Evolutionary conservation across 2,888 invertebrate genomes (phyloP), one percentile per base, ranked within the genome.

Genomic region (Apamea sordens): DNA sequence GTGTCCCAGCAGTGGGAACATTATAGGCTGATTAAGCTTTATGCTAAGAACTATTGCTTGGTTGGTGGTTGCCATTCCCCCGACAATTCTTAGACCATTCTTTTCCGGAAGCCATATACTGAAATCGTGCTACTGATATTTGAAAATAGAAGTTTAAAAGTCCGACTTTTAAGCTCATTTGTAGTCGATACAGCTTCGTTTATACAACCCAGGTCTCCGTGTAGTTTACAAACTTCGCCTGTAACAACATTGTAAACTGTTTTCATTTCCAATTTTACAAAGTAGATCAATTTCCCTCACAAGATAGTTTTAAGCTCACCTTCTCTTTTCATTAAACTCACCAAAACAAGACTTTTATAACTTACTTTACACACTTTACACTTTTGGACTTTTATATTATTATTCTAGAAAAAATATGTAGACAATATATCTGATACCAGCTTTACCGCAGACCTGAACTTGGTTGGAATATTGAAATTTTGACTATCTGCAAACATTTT

Each of bases 401-500:
- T 83, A 32, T 68, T 68, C 21, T 41, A 50, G 36, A 70, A 79
- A 72, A 83, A 74, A 68, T 77, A 70, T 77, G 53, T 82, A 41
- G 32, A 67, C 50, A 74, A 82, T 50, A 82, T 50, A 70, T 83
- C 13, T 61, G 68, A 75, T 80, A 63, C 21, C 36, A 15, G 59
- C 64, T 15, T 64, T 59, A 68, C 50, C 59, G 1, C 15, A 73
- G 28, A 50, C 41, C n/a, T 75, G 63, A 83, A 85, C 77, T 79
- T 70, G 76, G 76, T 73, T 59, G 71, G 61, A 44, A 80, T 84
- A 88, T 88, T 86, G 84, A 84, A 84, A 85, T 87, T 80, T 87
- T 82, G 85, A 77, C 78, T 82, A 86, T 79, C 79, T 79, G 64
- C 69, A 79, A 89, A 91, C 86, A 89, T 93, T 92, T 92, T 92